Evolutionary conservation across 2,797 vertebrate genomes (phyloP), one percentile per base, ranked within the genome.

Genomic region (Jordanella pulchra): DNA sequence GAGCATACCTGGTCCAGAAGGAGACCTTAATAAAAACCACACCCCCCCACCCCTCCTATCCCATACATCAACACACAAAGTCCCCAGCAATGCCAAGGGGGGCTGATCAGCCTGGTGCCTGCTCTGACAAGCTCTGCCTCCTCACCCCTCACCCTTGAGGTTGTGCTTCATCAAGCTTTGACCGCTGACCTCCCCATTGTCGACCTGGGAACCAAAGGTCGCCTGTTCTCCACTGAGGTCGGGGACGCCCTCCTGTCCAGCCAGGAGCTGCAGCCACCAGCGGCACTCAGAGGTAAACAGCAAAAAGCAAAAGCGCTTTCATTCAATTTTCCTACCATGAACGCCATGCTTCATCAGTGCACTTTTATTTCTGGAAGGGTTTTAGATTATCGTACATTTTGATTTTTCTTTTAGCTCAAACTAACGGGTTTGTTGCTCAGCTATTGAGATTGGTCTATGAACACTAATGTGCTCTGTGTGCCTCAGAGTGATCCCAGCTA

Each of bases 81-180:
- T 94, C 95, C 86, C 95, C 94, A 97, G 97, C 97, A 91, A 98
- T 98, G 97, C 97, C 95, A 97, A 97, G 94, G 93, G 94, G 94
- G 96, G 95, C 93, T 86, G 78, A 87, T 84, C 95, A 95, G 94
- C 88, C 91, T 87, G 88, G 91, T 95, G 95, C 94, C 95, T 92
- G 85, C 94, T 96, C 90, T 95, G 94, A 87, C 92, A 97, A 96
- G 95, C 95, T 87, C 95, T 92, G 76, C 96, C 95, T 73, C 95
- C 93, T 91, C 96, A 95, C 93, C 94, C 94, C 91, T 94, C 94
- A 91, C 93, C 95, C 94, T 95, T 97, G 90, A 97, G 93, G 95
- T 95, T 91, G 91, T 95, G 95, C 96, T 95, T 44, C 89, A 92
- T 94, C 87, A 94, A 95, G 84, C 94, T 90, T 89, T 94, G 80